Evolutionary conservation across 1,140 invertebrate genomes (phyloP).

Genomic region (Aphidius gifuensis): DNA sequence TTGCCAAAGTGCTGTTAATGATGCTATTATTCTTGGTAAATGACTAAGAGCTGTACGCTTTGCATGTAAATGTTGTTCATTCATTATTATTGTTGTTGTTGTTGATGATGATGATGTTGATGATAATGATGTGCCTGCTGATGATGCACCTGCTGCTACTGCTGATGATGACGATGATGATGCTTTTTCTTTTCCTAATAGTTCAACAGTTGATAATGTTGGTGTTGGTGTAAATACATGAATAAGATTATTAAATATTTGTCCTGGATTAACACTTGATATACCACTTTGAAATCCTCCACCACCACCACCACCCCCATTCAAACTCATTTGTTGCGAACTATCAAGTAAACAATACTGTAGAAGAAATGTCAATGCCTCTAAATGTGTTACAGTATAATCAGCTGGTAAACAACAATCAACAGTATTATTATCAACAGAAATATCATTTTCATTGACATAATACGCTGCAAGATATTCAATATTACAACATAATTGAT

Average conservation of each 20-base stretch:
- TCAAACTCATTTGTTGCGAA: constrained; percentile 60
- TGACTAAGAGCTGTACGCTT: constrained; percentile 74
- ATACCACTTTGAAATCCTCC: constrained; percentile 44
- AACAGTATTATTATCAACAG: constrained; percentile 36
- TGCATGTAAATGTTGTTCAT: constrained; percentile 61
- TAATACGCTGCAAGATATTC: constrained; percentile 63
- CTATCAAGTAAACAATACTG: constrained; percentile 84
- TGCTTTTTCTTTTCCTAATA: constrained; percentile 22
- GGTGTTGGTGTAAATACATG: constrained; percentile 70
- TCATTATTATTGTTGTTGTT: constrained; percentile 18
- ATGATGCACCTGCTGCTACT: neutral
- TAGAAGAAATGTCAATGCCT: constrained; percentile 78
- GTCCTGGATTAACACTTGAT: constrained; percentile 62
- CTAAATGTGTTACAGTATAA: constrained; percentile 76
- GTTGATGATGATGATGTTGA: neutral
- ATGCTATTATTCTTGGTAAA: constrained; percentile 78
- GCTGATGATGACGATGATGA: neutral
- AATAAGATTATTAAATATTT: constrained; percentile 79
- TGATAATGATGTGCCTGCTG: no score
- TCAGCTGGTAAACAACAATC: constrained; percentile 66
- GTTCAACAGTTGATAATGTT: constrained; percentile 40
- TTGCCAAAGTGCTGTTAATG: constrained; percentile 78
- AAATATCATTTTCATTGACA: constrained; percentile 34
- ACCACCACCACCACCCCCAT: constrained; percentile 43
- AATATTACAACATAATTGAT: constrained; percentile 81